Conservation (phyloP, 2,888 invertebrate species). For the Autographa gamma region DNA sequence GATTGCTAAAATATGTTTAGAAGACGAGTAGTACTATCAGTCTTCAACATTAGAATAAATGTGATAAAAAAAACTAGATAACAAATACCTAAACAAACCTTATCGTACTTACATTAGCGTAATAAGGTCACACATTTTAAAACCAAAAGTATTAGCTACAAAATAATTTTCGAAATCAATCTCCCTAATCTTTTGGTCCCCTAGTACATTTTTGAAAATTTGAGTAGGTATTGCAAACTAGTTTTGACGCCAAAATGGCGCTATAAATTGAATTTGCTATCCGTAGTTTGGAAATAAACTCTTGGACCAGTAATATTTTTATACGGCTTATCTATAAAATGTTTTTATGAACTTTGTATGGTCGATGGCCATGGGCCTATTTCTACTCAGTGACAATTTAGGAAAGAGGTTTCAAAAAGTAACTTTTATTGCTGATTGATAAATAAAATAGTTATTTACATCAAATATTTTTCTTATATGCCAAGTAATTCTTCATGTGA, state of each 20-base stretch:
- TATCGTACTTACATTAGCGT: not conserved
- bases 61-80: not conserved
- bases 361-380: not conserved
- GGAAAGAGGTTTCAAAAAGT: not conserved
- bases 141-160: not conserved
- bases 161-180: conserved; percentile 15
- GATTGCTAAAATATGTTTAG: not conserved
- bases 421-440: no score
- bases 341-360: not conserved
- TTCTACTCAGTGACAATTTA: not conserved
- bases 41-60: not conserved
- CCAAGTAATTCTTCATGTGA: no score
- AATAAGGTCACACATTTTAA: conserved; percentile 1
- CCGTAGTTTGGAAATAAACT: conserved; percentile 4
- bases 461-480: no score
- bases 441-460: no score
- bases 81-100: not conserved
- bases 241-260: not conserved
- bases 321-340: not conserved
- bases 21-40: not conserved
- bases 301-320: not conserved
- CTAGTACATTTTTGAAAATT: conserved; percentile 42
- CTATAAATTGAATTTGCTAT: not conserved
- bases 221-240: not conserved
- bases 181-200: conserved; percentile 19